These are phyloP conservation scores for Perca schrenkii DNA, from an alignment of 2,113 vertebrate genomes.

Conservation along the genomic window DNA sequence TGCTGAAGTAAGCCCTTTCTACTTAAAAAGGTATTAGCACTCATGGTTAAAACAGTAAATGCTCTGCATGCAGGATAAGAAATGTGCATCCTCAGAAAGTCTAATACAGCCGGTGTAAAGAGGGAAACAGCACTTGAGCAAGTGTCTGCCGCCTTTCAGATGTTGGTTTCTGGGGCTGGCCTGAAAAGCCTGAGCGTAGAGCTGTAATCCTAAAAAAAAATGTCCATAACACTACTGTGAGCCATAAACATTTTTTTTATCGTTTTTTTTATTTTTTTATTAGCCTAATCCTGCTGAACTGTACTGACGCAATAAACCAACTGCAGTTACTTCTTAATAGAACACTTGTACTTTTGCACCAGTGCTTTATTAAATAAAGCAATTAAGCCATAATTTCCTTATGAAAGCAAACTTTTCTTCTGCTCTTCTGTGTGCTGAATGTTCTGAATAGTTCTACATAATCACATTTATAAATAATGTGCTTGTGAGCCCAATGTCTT, in stretches of 20 bases:
- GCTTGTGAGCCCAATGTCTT: background rate
- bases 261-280: conserved; percentile 31
- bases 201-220: conserved; percentile 68
- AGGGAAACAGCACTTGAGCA: conserved; percentile 49
- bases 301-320: conserved; percentile 26
- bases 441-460: conserved; percentile 18
- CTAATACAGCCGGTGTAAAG: conserved; percentile 54
- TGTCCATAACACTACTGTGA: conserved; percentile 27
- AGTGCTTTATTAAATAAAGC: conserved; percentile 27
- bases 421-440: background rate
- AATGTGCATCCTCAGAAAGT: conserved; percentile 68
- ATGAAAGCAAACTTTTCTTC: conserved; percentile 25
- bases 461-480: conserved; percentile 32
- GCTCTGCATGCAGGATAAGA: conserved; percentile 68
- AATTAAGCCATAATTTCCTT: conserved; percentile 5
- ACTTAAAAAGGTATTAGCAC: conserved; percentile 75
- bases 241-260: conserved; percentile 36
- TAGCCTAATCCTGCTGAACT: conserved; percentile 2
- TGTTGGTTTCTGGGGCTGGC: conserved; percentile 56
- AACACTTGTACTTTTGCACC: conserved; percentile 25
- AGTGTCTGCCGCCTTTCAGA: conserved; percentile 53
- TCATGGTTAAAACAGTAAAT: conserved; percentile 78
- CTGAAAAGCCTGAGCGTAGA: conserved; percentile 33
- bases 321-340: conserved; percentile 12
- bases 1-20: conserved; percentile 80